Percentiles rank a stretch among this genome's conserved stretches.
These are phyloP conservation scores for Drosophila meridiana DNA, from an alignment of 2,888 invertebrate species.

Conservation along the genomic window DNA sequence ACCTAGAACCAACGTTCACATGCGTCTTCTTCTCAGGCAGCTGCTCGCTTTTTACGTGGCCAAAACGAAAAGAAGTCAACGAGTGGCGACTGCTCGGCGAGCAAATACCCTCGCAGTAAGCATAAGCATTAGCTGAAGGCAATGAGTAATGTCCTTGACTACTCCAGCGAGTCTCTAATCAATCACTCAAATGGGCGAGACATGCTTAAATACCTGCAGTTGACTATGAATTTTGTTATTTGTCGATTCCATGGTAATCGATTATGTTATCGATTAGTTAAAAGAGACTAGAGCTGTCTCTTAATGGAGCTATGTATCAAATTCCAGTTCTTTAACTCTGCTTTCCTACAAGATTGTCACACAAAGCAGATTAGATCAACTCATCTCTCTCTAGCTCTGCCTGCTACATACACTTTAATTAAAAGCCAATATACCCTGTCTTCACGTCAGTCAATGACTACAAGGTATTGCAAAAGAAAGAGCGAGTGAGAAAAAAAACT, in stretches of 20 bases:
- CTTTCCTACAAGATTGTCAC: too few species aligned
- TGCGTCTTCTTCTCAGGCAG: conserved; percentile 32
- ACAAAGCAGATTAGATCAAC: too few species aligned
- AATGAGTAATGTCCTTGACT: too few species aligned
- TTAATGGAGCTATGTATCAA: too few species aligned
- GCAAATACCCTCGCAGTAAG: not conserved
- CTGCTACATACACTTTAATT: not conserved
- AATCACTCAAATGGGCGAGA: too few species aligned
- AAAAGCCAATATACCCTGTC: not conserved
- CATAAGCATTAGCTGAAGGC: too few species aligned
- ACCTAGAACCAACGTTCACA: conserved; percentile 21
- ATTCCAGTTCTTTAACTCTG: too few species aligned
- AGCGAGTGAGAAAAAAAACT: conserved; percentile 4
- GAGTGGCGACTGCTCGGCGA: not conserved
- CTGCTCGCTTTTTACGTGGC: conserved; percentile 21
- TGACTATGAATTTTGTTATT: too few species aligned
- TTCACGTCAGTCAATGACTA: not conserved
- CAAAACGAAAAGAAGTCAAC: not conserved
- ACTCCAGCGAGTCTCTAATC: too few species aligned
- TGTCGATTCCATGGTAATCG: not conserved
- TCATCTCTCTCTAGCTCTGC: too few species aligned
- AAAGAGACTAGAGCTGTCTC: not conserved
- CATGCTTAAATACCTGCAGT: too few species aligned
- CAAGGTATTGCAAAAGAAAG: not conserved
- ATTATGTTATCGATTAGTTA: not conserved